Conservation (phyloP, 2,113 vertebrate species). For the Callopanchax toddi region DNA sequence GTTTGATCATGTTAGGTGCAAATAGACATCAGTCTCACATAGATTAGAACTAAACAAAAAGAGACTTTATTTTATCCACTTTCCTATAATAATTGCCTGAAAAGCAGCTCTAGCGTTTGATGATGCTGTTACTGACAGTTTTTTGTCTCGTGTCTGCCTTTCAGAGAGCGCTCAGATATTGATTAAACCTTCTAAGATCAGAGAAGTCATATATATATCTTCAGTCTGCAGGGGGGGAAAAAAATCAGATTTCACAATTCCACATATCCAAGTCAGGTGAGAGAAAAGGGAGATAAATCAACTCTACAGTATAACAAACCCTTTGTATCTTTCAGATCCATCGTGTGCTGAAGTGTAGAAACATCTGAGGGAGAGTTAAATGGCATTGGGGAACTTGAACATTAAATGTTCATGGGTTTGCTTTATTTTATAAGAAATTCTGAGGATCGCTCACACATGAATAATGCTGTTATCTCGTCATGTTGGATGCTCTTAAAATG, state of each 20-base stretch:
- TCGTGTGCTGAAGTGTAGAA: not conserved
- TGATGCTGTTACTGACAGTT: constrained; percentile 23
- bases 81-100: constrained; percentile 23
- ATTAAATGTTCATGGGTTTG: not conserved
- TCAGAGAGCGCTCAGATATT: constrained; percentile 30
- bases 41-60: not conserved
- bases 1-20: constrained; percentile 13
- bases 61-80: constrained; percentile 18
- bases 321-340: not conserved
- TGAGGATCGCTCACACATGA: not conserved
- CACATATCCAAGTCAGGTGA: constrained; percentile 10
- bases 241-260: constrained; percentile 21
- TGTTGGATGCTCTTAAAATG: not conserved
- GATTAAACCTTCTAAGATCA: constrained; percentile 45
- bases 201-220: constrained; percentile 34
- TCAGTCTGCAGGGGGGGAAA: constrained; percentile 1
- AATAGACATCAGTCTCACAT: constrained; percentile 1
- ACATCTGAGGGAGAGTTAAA: constrained; percentile 1
- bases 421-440: not conserved
- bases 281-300: constrained; percentile 16
- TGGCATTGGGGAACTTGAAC: not conserved
- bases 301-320: constrained; percentile 20
- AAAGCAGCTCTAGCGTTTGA: constrained; percentile 44
- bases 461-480: no score
- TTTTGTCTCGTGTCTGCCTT: constrained; percentile 28